Conservation (phyloP, 2,888 invertebrate genomes). For the Microplitis deprimator region DNA sequence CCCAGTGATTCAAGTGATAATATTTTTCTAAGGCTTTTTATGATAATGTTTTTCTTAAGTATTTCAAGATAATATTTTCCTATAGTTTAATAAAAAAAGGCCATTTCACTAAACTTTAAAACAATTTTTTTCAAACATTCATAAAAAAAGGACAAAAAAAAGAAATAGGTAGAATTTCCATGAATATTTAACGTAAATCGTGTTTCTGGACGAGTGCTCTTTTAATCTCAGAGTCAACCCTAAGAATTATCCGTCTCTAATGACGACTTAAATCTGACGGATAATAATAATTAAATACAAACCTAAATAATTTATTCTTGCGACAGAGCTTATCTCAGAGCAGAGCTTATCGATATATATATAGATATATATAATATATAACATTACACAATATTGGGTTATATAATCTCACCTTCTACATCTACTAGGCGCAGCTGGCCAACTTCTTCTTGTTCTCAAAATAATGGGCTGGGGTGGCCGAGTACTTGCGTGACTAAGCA, state of each 20-base stretch:
- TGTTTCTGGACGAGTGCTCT: neutral
- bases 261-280: neutral
- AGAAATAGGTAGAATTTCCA: neutral
- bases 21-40: neutral
- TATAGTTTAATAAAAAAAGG: neutral
- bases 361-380: too few species aligned
- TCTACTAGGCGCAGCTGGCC: constrained; percentile 83
- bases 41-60: neutral
- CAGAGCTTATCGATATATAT: too few species aligned
- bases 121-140: neutral
- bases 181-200: neutral
- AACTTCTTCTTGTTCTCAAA: constrained; percentile 80
- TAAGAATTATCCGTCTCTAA: neutral
- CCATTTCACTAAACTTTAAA: neutral
- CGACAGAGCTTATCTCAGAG: neutral
- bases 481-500: constrained; percentile 74
- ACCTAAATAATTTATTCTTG: neutral
- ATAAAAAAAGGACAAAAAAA: neutral
- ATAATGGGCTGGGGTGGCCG: constrained; percentile 74
- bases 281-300: neutral
- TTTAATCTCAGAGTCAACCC: neutral
- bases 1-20: neutral
- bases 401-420: constrained; percentile 75
- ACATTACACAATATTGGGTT: constrained; percentile 5
- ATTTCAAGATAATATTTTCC: neutral